Base-by-base conservation (phyloP, 2,797 vertebrate species). In the Periophthalmus magnuspinnatus region DNA sequence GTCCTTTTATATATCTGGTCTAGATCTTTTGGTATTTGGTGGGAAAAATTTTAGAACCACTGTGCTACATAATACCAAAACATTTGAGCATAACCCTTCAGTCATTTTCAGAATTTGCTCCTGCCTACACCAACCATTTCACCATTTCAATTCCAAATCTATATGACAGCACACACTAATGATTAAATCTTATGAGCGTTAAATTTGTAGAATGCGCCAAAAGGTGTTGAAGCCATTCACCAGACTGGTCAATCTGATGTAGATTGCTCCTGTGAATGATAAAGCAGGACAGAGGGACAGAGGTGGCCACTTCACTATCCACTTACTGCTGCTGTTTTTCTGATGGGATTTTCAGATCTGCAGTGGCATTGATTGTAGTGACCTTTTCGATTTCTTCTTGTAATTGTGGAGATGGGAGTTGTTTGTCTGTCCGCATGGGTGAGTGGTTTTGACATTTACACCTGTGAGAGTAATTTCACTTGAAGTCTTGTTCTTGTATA, bases 391-490 rank as follows among this genome's bases (percentile, higher is more conserved):
- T 68, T 75, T 60, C 62, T 72, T 47, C 52, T 36, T 52, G 62
- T 66, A 52, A 81, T 78, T 81, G 76, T 73, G 9, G 6, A 22
- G 5, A 50, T 34, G 76, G 81, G 77, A 76, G 75, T 81, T 78
- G 79, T 75, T 72, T 59, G 58, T 47, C 77, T 75, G 74, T 74
- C 68, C 13, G 16, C 38, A 57, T 28, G 67, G 84, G 72, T 82
- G 77, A 68, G 69, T n/a, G 65, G 65, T 71, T 65, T 61, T 81
- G 75, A 84, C 81, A 84, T 90, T 91, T 86, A 71, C 79, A 87
- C 78, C 72, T 74, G 71, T 70, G 65, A 76, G 58, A 59, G 66
- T 82, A 82, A 89, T 81, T 81, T 78, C 60, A 48, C 72, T 63
- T 77, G 84, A 85, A 76, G 89, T 69, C 5, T 62, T 66, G 41